These are phyloP conservation scores for Vulpes vulpes DNA, from an alignment of 2,113 vertebrate species.

Conservation along the genomic window DNA sequence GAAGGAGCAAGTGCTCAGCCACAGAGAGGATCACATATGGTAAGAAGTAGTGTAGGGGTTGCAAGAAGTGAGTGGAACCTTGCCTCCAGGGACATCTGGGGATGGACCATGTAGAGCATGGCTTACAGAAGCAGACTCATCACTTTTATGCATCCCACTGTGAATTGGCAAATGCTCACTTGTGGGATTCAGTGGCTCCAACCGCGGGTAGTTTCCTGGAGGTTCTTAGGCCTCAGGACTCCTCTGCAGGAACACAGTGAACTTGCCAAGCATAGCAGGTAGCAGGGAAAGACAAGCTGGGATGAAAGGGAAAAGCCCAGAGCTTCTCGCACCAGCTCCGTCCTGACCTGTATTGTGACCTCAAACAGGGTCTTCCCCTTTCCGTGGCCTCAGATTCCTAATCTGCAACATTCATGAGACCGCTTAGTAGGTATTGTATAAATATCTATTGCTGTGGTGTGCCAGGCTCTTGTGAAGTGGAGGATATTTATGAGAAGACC, in stretches of 20 bases:
- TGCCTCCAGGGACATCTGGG: background rate
- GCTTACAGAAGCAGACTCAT: background rate
- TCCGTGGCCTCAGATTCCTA: background rate
- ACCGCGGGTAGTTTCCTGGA: background rate
- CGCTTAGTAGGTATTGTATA: background rate
- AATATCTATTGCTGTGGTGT: background rate
- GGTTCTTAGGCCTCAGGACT: background rate
- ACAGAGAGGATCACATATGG: background rate
- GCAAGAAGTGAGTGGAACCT: background rate
- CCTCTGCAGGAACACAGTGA: background rate
- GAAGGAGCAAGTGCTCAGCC: background rate
- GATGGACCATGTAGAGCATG: fast-evolving
- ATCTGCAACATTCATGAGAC: background rate
- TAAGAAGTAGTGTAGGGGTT: fast-evolving
- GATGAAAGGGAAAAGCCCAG: too few relatives aligned
- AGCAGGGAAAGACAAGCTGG: background rate
- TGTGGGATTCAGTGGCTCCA: fast-evolving
- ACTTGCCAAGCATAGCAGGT: background rate
- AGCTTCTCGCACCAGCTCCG: too few relatives aligned
- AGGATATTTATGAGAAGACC: background rate
- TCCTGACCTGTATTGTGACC: background rate
- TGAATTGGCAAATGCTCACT: background rate
- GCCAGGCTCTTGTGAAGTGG: background rate
- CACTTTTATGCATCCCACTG: background rate
- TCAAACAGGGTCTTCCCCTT: background rate